A percentile compares a stretch with the other conserved stretches of the same genome.
Conservation (phyloP, 2,113 vertebrate genomes). For the Gambusia holbrooki region DNA sequence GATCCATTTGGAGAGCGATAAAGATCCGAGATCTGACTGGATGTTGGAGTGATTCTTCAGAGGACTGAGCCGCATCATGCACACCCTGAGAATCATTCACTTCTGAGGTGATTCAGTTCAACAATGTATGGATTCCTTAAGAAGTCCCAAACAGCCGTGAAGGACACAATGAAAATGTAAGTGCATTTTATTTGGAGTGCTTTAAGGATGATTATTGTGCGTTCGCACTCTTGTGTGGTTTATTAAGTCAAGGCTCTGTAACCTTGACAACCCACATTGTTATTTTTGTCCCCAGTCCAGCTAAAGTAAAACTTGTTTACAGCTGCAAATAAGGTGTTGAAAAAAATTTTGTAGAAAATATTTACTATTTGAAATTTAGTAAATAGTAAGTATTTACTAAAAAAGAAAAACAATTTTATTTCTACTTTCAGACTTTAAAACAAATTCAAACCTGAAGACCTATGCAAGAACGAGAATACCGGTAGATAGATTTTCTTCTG, state of each 20-base stretch:
- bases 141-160: constrained; percentile 10
- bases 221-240: background rate
- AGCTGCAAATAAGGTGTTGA: too few species aligned
- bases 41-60: background rate
- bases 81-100: background rate
- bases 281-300: too few species aligned
- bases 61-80: background rate
- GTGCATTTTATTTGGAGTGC: constrained; percentile 13
- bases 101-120: background rate
- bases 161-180: constrained; percentile 38
- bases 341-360: too few species aligned
- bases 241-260: background rate
- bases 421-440: too few species aligned
- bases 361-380: too few species aligned
- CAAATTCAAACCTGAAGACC: too few species aligned
- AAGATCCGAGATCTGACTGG: background rate
- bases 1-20: background rate
- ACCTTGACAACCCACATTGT: too few species aligned
- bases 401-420: too few species aligned
- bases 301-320: too few species aligned
- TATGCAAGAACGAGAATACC: too few species aligned
- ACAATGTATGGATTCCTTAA: constrained; percentile 17
- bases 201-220: background rate
- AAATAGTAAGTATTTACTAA: too few species aligned
- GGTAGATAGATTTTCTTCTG: too few species aligned